phyloP scores from a whole-genome alignment of 2,797 vertebrate genomes.

The Hippocampus kuda region DNA sequence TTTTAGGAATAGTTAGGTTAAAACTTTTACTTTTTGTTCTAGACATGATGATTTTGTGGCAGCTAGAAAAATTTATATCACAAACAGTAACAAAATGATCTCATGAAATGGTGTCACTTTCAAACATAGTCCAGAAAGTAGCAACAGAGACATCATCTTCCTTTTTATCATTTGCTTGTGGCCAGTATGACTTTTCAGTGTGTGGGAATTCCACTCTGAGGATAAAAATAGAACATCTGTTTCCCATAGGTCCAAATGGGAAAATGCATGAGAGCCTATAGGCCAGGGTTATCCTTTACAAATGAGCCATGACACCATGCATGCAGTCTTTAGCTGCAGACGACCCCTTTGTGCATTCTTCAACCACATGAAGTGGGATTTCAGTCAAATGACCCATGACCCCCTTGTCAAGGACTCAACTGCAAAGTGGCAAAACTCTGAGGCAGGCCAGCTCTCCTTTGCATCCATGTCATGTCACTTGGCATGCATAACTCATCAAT shows the following conservation, averaged over 20 bases:
- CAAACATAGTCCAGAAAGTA: background rate
- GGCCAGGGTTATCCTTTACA: conserved; percentile 17
- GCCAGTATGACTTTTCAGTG: conserved; percentile 21
- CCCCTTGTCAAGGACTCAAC: conserved; percentile 35
- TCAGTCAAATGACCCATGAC: conserved; percentile 38
- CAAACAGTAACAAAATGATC: background rate
- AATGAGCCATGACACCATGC: conserved; percentile 16
- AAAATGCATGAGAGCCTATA: conserved; percentile 30
- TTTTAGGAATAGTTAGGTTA: too few species aligned
- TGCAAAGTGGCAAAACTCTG: conserved; percentile 31
- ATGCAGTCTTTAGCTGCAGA: conserved; percentile 18
- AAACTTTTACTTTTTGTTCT: background rate
- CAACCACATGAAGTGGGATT: conserved; percentile 24
- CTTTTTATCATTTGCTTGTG: conserved; percentile 16
- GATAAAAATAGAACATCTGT: conserved; percentile 53
- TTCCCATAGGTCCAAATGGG: conserved; percentile 47
- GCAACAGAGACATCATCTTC: background rate
- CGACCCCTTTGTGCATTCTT: conserved; percentile 17
- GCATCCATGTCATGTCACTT: conserved; percentile 21
- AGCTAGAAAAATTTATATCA: background rate
- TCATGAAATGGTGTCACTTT: background rate
- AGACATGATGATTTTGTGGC: background rate
- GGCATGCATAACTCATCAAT: conserved; percentile 2
- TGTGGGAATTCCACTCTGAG: conserved; percentile 39
- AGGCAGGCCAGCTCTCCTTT: conserved; percentile 47